phyloP scores from a whole-genome alignment of 2,113 vertebrate genomes.

The Scolopax mira region DNA sequence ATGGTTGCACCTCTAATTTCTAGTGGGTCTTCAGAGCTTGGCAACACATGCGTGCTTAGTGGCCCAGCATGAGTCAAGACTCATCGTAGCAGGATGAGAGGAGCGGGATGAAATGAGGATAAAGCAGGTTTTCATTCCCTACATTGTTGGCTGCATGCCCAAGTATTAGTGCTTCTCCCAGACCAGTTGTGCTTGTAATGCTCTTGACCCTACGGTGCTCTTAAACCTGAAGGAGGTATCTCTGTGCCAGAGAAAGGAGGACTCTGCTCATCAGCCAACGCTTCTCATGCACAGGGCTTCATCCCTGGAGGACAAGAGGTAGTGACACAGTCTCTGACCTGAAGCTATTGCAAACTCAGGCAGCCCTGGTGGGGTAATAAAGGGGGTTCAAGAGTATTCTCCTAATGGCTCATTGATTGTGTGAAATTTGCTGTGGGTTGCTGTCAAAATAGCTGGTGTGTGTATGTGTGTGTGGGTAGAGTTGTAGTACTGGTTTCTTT shows the following conservation, averaged over 20 bases:
- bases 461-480: neutral
- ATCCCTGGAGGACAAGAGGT: neutral
- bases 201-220: neutral
- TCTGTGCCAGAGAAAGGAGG: neutral
- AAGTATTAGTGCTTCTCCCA: neutral
- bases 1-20: neutral
- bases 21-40: neutral
- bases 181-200: neutral
- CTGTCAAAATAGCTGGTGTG: constrained; percentile 42
- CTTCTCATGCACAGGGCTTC: neutral
- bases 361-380: neutral
- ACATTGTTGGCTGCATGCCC: accelerated
- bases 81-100: neutral
- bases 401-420: neutral
- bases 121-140: neutral
- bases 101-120: neutral
- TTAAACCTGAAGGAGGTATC: neutral
- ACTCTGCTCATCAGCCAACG: neutral
- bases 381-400: neutral
- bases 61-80: neutral
- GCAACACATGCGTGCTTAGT: neutral
- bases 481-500: neutral
- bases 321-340: neutral
- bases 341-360: neutral
- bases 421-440: constrained; percentile 11